These are phyloP conservation scores for Prunella fulvescens DNA, from an alignment of 2,113 vertebrate species.

Conservation along the genomic window DNA sequence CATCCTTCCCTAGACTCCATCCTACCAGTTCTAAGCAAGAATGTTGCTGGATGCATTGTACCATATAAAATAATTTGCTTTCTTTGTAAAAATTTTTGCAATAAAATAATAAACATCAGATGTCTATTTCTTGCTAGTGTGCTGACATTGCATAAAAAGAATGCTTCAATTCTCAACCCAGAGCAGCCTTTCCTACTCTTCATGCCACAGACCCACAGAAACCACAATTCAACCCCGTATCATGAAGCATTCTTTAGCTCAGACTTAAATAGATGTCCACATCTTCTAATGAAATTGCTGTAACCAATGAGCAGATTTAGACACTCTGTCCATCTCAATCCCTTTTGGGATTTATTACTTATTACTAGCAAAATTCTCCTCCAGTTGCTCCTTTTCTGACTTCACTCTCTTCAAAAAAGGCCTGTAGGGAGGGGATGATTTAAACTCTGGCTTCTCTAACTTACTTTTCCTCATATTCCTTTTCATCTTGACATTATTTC, in stretches of 20 bases:
- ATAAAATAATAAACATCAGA: neutral
- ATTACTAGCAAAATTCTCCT: neutral
- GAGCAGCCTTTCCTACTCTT: neutral
- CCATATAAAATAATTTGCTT: neutral
- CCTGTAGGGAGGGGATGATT: neutral
- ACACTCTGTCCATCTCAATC: neutral
- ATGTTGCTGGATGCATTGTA: fast-evolving
- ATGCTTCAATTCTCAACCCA: neutral
- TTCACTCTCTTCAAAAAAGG: neutral
- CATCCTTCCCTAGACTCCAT: neutral
- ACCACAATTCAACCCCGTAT: neutral
- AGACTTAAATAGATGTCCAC: neutral
- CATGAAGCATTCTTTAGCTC: neutral
- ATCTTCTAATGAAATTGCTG: neutral
- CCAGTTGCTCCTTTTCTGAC: neutral
- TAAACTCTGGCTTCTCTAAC: neutral
- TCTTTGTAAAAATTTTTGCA: neutral
- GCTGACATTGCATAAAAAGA: neutral
- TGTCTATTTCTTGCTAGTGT: neutral
- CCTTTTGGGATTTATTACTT: neutral
- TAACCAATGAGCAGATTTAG: neutral
- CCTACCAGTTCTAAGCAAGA: neutral
- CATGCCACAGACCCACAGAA: neutral
- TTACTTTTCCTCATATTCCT: neutral
- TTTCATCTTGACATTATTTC: neutral